Percentiles rank a stretch among this genome's conserved stretches.
Evolutionary conservation across 2,797 vertebrate species (phyloP).

Genomic region (Microctenopoma stevenorrisi): DNA sequence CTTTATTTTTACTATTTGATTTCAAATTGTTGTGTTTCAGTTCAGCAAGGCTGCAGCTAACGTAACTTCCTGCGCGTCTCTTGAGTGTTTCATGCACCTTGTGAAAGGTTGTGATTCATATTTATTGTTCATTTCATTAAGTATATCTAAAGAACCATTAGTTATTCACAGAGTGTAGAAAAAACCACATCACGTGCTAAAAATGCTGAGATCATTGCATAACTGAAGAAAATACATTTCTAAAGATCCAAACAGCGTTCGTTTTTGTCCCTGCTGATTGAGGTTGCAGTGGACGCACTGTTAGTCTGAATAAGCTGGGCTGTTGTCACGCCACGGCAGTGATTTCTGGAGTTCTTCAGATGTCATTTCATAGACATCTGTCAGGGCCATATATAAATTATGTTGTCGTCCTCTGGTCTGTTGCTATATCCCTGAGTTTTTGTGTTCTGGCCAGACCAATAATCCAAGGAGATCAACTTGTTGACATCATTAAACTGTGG

Average conservation of each 20-base stretch:
- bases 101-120: too few relatives aligned
- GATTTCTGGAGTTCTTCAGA: constrained; percentile 31
- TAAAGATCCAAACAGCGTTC: neutral
- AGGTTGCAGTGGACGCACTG: neutral
- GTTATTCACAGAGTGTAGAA: too few relatives aligned
- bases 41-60: neutral
- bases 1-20: neutral
- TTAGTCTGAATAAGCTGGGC: neutral
- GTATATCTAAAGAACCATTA: too few relatives aligned
- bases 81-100: too few relatives aligned
- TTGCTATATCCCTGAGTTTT: constrained; percentile 35
- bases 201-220: neutral
- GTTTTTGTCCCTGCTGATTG: neutral
- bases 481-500: constrained; percentile 51
- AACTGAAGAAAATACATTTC: neutral
- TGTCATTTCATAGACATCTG: constrained; percentile 38
- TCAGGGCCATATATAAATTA: neutral
- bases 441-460: constrained; percentile 46
- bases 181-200: too few relatives aligned
- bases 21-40: neutral
- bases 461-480: constrained; percentile 62
- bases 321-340: neutral
- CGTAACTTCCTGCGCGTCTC: too few relatives aligned
- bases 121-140: too few relatives aligned
- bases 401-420: neutral